Percentiles rank a stretch among this genome's conserved stretches.
Conservation (phyloP, 2,113 vertebrate species). For the Callospermophilus lateralis region DNA sequence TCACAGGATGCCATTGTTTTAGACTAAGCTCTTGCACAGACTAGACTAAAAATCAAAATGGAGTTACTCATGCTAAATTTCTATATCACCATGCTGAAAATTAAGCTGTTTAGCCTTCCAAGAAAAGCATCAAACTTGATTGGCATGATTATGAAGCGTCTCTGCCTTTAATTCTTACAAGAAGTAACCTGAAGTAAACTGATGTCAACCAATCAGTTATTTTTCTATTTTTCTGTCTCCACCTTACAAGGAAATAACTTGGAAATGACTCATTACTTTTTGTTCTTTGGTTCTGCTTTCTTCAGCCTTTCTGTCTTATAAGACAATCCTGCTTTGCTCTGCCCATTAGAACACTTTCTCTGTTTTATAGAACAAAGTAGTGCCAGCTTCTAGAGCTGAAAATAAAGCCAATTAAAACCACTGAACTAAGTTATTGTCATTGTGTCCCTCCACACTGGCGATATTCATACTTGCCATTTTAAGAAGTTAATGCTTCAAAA, state of each 20-base stretch:
- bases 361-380: neutral
- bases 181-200: neutral
- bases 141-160: neutral
- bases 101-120: neutral
- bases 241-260: neutral
- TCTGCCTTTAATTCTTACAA: neutral
- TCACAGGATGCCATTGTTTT: neutral
- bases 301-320: neutral
- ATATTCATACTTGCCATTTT: neutral
- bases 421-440: neutral
- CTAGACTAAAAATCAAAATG: neutral
- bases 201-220: neutral
- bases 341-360: no score
- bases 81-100: neutral
- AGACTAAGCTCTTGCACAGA: neutral
- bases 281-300: neutral
- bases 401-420: neutral
- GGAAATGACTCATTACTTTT: neutral
- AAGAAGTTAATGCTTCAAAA: neutral
- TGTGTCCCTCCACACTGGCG: neutral
- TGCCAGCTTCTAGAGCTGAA: neutral
- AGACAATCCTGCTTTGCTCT: neutral
- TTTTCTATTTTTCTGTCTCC: neutral
- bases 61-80: no score
- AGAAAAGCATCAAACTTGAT: neutral